Percentiles rank a stretch among this genome's conserved stretches.
phyloP scores from a whole-genome alignment of 2,888 invertebrate genomes.

The Atrina japonica region DNA sequence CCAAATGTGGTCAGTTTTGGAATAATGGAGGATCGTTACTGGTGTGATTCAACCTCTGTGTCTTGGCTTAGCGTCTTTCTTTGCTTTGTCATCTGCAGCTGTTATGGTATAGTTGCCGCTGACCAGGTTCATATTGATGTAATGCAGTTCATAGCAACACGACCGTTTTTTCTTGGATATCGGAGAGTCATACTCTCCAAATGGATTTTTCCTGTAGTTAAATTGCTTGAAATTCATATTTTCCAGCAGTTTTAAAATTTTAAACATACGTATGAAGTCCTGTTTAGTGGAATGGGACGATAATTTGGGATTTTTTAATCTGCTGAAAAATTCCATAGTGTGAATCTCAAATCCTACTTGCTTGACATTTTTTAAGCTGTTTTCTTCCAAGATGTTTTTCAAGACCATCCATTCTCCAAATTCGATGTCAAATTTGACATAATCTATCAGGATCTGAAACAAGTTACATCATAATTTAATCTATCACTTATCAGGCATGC shows the following conservation, averaged over 20 bases:
- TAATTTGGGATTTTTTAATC: slow-evolving; percentile 38
- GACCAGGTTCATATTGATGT: slow-evolving; percentile 69
- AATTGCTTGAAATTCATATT: slow-evolving; percentile 65
- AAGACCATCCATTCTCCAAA: slow-evolving; percentile 78
- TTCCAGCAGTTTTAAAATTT: slow-evolving; percentile 61
- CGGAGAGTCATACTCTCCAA: slow-evolving; percentile 61
- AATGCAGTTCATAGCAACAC: slow-evolving; percentile 71
- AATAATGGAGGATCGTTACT: too few relatives aligned
- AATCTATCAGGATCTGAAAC: slow-evolving; percentile 76
- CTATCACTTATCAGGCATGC: too few relatives aligned
- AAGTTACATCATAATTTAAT: too few relatives aligned
- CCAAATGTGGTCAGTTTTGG: too few relatives aligned
- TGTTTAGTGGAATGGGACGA: slow-evolving; percentile 48
- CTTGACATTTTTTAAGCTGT: slow-evolving; percentile 64
- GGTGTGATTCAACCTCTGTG: too few relatives aligned
- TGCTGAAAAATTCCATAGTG: slow-evolving; percentile 54
- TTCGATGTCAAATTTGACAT: slow-evolving; percentile 80
- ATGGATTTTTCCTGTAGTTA: slow-evolving; percentile 69
- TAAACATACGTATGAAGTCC: slow-evolving; percentile 64
- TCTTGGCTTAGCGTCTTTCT: neutral
- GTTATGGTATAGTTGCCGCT: slow-evolving; percentile 31
- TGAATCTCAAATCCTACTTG: slow-evolving; percentile 74
- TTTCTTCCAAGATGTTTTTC: slow-evolving; percentile 52
- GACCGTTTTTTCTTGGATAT: slow-evolving; percentile 52
- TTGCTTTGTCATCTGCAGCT: neutral